Evolutionary conservation across 2,797 vertebrate species (phyloP).

Genomic region (Pampus argenteus): DNA sequence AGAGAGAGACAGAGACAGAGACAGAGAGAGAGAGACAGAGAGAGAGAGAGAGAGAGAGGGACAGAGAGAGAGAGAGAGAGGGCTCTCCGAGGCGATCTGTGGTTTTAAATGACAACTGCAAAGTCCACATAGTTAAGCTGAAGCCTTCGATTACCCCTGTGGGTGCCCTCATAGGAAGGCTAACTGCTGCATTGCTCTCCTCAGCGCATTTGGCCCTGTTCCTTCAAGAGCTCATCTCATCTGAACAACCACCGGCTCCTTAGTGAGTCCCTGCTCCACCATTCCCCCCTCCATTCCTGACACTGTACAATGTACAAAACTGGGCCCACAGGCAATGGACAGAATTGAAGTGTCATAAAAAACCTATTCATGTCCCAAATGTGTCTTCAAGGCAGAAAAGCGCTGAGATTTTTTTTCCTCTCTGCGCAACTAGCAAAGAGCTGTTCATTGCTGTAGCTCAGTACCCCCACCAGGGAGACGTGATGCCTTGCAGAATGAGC

Average conservation of each 20-base stretch:
- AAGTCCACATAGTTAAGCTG: conserved; percentile 63
- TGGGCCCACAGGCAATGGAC: conserved; percentile 64
- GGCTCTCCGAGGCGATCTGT: conserved; percentile 41
- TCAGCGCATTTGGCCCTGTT: conserved; percentile 73
- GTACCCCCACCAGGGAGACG: conserved; percentile 51
- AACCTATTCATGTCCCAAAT: conserved; percentile 72
- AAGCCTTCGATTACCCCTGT: conserved; percentile 63
- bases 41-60: neutral
- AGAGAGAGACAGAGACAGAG: neutral
- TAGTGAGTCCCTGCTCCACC: conserved; percentile 56
- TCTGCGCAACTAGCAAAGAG: conserved; percentile 53
- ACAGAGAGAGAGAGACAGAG: neutral
- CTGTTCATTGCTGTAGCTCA: conserved; percentile 67
- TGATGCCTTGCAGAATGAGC: conserved; percentile 47
- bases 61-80: conserved; percentile 2
- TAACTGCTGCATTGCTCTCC: conserved; percentile 72
- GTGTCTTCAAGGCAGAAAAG: conserved; percentile 71
- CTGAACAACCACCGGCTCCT: conserved; percentile 66
- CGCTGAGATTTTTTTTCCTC: conserved; percentile 50
- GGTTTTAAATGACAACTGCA: conserved; percentile 63
- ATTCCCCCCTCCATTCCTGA: conserved; percentile 57
- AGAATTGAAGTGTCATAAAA: conserved; percentile 81
- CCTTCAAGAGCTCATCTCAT: conserved; percentile 68
- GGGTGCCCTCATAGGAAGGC: conserved; percentile 53
- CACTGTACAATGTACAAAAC: conserved; percentile 62